Conservation (phyloP, 2,888 invertebrate genomes). For the Cheilosia variabilis region DNA sequence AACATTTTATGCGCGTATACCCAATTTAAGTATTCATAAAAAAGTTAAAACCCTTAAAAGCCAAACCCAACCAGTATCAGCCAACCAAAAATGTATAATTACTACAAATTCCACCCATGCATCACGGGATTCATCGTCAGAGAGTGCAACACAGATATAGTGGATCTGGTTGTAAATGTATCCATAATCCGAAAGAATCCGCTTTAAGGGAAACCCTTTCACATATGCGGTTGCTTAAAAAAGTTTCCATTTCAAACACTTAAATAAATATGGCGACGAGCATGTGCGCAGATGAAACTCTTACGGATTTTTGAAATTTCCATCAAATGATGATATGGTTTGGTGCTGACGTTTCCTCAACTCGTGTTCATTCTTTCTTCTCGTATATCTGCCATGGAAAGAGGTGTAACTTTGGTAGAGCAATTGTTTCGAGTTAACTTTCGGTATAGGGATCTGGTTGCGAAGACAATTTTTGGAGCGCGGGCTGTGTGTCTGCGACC, state of each 20-base stretch:
- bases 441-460: neutral
- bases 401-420: slow-evolving; percentile 51
- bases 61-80: neutral
- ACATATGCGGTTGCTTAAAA: slow-evolving; percentile 6
- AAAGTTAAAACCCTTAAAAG: neutral
- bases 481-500: neutral
- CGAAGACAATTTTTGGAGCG: neutral
- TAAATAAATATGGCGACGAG: slow-evolving; percentile 13
- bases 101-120: slow-evolving; percentile 15
- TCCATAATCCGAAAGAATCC: slow-evolving; percentile 27
- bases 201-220: slow-evolving; percentile 18
- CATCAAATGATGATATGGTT: slow-evolving; percentile 14
- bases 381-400: neutral
- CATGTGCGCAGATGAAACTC: slow-evolving; percentile 12
- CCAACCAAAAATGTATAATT: slow-evolving; percentile 8
- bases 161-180: neutral
- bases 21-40: neutral
- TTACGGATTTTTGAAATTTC: slow-evolving; percentile 33
- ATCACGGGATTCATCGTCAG: slow-evolving; percentile 9
- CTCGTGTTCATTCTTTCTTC: neutral
- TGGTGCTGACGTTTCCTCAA: neutral
- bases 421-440: slow-evolving; percentile 57
- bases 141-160: neutral
- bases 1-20: no score
- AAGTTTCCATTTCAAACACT: slow-evolving; percentile 40